Base-by-base conservation (phyloP, 2,113 vertebrate genomes). In the Psophia crepitans region DNA sequence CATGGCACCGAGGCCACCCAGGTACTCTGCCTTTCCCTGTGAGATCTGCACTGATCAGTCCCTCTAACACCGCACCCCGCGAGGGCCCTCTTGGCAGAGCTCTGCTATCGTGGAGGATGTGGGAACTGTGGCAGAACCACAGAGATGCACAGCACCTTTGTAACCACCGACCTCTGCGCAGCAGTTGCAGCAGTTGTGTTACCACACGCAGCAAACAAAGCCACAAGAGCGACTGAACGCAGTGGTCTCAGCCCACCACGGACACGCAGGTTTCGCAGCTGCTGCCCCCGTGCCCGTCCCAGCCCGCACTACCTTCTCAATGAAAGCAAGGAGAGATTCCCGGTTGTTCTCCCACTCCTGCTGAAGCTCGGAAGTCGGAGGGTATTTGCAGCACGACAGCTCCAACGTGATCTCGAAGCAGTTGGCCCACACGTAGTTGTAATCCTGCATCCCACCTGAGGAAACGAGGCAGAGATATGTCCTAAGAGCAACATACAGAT, bases 381-480 rank as follows among this genome's bases (percentile, higher is more conserved):
- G 99, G 75, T 99, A 98, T 85, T 99, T 99, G 98, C 99, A 99
- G 98, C 99, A 99, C 95, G 99, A 99, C 81, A 99, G 98, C 97
- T 99, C 99, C 97, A 99, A 96, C 0, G 99, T 99, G 96, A 99
- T 98, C 97, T 99, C 99, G 96, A 99, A 98, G 98, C 99, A 99
- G 98, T 99, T 98, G 73, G 99, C 99, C 98, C 99, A 97, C 53
- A 99, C 89, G 14, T 99, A 99, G 98, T 99, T 99, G 97, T 98
- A 99, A 98, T 99, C 99, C 97, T 99, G 99, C 99, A 99, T 99
- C 51, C 99, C 99, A 92, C 99, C 99, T 99, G 93, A 43, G 82
- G 87, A 28, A 77, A 69, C 7, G 19, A 92, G 83, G 82, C 77
- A 97, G 46, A 97, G 69, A 71, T 41, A 54, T 14, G 71, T 66